Evolutionary conservation across 2,888 invertebrate species (phyloP).

Genomic region (Drosophila subsilvestris): DNA sequence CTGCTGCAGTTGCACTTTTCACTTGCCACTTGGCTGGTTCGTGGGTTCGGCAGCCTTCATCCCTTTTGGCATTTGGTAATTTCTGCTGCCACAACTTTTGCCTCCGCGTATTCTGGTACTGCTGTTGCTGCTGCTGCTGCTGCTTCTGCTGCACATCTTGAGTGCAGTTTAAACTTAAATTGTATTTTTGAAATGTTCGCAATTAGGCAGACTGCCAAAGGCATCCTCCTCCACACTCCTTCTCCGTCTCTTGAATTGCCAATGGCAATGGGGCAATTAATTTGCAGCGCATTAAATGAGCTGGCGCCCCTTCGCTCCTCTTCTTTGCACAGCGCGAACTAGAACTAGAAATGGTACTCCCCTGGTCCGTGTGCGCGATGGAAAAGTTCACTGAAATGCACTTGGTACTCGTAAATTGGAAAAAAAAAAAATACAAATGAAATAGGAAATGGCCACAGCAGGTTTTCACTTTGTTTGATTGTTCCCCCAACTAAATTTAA

Average conservation of each 20-base stretch:
- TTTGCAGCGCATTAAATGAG: slow-evolving; percentile 76
- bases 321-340: slow-evolving; percentile 19
- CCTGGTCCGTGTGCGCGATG: slow-evolving; percentile 21
- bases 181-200: slow-evolving; percentile 79
- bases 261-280: slow-evolving; percentile 74
- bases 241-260: slow-evolving; percentile 58
- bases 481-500: neutral
- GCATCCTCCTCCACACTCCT: slow-evolving; percentile 46
- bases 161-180: slow-evolving; percentile 81
- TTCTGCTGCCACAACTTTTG: slow-evolving; percentile 70
- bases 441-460: slow-evolving; percentile 5
- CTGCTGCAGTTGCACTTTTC: slow-evolving; percentile 50
- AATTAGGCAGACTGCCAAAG: slow-evolving; percentile 80
- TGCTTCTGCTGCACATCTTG: slow-evolving; percentile 58
- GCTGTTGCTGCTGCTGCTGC: slow-evolving; percentile 31
- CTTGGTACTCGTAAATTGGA: slow-evolving; percentile 9
- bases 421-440: slow-evolving; percentile 7
- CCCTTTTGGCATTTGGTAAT: slow-evolving; percentile 71
- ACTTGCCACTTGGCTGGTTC: slow-evolving; percentile 4
- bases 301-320: slow-evolving; percentile 56
- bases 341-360: slow-evolving; percentile 36
- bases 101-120: slow-evolving; percentile 23
- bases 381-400: slow-evolving; percentile 35
- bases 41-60: slow-evolving; percentile 27
- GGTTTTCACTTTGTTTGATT: slow-evolving; percentile 13